Evolutionary conservation across 2,113 vertebrate species (phyloP).

Genomic region (Paraplagusia blochii): DNA sequence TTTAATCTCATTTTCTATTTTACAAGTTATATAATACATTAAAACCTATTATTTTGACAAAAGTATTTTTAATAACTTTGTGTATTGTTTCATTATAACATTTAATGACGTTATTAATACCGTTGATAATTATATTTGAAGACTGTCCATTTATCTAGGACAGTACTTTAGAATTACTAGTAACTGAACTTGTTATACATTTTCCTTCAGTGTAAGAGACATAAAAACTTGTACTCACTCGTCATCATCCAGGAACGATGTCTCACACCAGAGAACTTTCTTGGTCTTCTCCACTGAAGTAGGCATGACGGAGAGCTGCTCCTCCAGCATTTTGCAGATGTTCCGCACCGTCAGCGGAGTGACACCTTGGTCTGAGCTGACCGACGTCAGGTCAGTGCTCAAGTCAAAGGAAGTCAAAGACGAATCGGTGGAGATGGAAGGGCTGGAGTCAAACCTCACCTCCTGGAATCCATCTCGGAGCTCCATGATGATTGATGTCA

Average conservation of each 20-base stretch:
- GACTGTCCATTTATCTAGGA: too few species aligned
- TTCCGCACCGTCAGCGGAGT: constrained; percentile 27
- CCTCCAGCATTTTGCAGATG: background rate
- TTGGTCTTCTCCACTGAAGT: background rate
- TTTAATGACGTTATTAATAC: too few species aligned
- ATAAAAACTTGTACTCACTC: constrained; percentile 30
- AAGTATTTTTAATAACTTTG: too few species aligned
- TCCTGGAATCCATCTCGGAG: constrained; percentile 7
- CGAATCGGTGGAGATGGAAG: constrained; percentile 46
- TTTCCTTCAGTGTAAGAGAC: background rate
- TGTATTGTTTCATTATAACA: too few species aligned
- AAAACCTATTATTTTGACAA: too few species aligned
- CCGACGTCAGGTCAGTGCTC: constrained; percentile 63
- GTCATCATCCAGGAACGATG: constrained; percentile 59
- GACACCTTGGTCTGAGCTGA: constrained; percentile 48
- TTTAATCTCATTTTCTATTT: too few species aligned
- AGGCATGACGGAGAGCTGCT: constrained; percentile 2
- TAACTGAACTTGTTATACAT: too few species aligned
- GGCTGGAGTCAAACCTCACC: constrained; percentile 33
- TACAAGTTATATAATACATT: too few species aligned
- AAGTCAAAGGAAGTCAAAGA: constrained; percentile 59
- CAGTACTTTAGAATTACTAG: too few species aligned
- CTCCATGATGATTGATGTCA: constrained; percentile 34
- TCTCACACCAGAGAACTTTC: constrained; percentile 53
- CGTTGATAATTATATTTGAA: too few species aligned